Percentiles rank a stretch among this genome's conserved stretches.
These are phyloP conservation scores for Macheiramphus alcinus DNA, from an alignment of 2,113 vertebrate species.

Conservation along the genomic window DNA sequence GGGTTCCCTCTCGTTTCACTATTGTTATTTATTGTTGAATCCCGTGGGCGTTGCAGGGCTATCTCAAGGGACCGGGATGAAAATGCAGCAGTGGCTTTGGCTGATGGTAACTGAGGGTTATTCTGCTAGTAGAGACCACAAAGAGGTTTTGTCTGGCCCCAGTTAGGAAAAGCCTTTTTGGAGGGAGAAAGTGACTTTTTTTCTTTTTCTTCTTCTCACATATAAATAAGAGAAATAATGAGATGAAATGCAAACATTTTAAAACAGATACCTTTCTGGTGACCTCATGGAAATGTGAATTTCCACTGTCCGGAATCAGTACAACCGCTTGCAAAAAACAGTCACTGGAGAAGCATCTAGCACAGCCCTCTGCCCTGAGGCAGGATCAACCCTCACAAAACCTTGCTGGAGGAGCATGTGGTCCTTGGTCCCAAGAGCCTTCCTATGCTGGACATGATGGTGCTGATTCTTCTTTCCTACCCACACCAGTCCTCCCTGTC, in stretches of 20 bases:
- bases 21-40: neutral
- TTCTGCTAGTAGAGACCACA: neutral
- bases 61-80: fast-evolving
- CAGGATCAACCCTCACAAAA: neutral
- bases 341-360: neutral
- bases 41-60: neutral
- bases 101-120: neutral
- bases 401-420: neutral
- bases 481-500: neutral
- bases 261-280: neutral
- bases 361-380: neutral
- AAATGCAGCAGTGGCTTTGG: neutral
- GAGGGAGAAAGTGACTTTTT: neutral
- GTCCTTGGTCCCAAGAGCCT: neutral
- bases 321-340: neutral
- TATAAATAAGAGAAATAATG: neutral
- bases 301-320: neutral
- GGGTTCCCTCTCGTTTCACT: neutral
- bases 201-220: neutral
- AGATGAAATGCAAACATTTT: neutral
- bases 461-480: neutral
- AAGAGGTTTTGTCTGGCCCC: neutral
- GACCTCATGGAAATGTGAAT: neutral
- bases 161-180: neutral
- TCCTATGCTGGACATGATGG: neutral